Evolutionary conservation across 2,888 invertebrate genomes (phyloP).

Genomic region (Pinctada fucata): DNA sequence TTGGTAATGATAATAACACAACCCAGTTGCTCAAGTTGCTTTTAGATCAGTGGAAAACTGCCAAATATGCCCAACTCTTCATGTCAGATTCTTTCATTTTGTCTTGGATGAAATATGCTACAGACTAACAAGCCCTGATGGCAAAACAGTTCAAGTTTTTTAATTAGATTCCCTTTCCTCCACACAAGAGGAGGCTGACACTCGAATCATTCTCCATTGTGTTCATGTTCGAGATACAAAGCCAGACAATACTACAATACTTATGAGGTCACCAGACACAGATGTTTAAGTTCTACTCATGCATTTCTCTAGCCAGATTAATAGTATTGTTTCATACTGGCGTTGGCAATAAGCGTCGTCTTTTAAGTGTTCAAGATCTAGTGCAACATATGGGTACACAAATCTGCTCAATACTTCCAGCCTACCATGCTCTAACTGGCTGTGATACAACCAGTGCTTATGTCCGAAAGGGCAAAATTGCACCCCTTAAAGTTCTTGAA

Average conservation of each 20-base stretch:
- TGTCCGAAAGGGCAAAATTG: constrained; percentile 43
- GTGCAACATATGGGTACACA: constrained; percentile 40
- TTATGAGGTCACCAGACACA: constrained; percentile 21
- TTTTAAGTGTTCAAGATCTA: constrained; percentile 29
- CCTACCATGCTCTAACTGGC: constrained; percentile 39
- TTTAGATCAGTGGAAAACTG: too few relatives aligned
- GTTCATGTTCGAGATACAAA: background rate
- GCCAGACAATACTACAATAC: constrained; percentile 11
- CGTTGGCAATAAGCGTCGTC: constrained; percentile 33
- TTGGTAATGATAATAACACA: too few relatives aligned
- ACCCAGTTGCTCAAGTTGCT: too few relatives aligned
- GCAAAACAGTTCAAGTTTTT: background rate
- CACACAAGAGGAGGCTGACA: constrained; percentile 11
- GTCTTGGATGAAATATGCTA: background rate
- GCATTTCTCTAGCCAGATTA: constrained; percentile 42
- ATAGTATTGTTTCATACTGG: constrained; percentile 38
- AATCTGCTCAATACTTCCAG: constrained; percentile 28
- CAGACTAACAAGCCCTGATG: background rate
- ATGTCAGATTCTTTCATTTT: background rate
- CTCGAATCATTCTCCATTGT: background rate
- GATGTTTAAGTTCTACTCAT: constrained; percentile 44
- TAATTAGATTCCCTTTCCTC: background rate
- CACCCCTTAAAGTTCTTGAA: constrained; percentile 31
- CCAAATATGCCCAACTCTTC: background rate
- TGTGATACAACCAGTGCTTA: constrained; percentile 42